A percentile compares a stretch with the other conserved stretches of the same genome.
These are phyloP conservation scores for Ennomos erosarius DNA, from an alignment of 2,888 invertebrate species.

Conservation along the genomic window DNA sequence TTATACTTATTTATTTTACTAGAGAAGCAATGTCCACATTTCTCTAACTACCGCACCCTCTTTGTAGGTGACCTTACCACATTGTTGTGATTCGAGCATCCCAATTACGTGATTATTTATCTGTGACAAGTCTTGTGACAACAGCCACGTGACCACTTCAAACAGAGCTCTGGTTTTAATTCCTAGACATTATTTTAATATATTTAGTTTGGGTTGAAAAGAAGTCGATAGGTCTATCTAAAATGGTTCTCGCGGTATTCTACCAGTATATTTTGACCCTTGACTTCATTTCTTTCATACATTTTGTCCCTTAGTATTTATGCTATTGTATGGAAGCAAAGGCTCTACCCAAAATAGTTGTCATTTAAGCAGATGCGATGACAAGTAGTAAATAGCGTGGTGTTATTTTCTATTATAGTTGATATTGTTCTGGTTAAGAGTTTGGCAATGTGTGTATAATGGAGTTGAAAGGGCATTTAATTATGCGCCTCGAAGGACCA, in stretches of 20 bases:
- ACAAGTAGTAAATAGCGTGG: slow-evolving; percentile 42
- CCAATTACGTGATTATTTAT: slow-evolving; percentile 83
- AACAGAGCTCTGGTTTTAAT: slow-evolving; percentile 38
- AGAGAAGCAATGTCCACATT: slow-evolving; percentile 17
- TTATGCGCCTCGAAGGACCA: slow-evolving; percentile 11
- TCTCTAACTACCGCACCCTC: slow-evolving; percentile 22
- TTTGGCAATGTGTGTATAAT: slow-evolving; percentile 70
- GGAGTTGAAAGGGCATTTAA: slow-evolving; percentile 27
- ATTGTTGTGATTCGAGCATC: slow-evolving; percentile 65
- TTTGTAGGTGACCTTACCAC: slow-evolving; percentile 53
- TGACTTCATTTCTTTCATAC: neutral
- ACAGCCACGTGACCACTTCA: slow-evolving; percentile 46
- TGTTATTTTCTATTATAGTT: slow-evolving; percentile 53
- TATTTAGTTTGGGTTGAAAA: neutral
- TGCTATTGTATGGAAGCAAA: slow-evolving; percentile 6
- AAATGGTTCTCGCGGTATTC: slow-evolving; percentile 34
- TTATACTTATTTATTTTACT: too few relatives aligned
- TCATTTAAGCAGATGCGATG: slow-evolving; percentile 50
- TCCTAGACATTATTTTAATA: slow-evolving; percentile 3
- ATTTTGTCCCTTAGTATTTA: neutral
- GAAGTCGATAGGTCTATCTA: neutral
- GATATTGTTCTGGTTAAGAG: slow-evolving; percentile 58
- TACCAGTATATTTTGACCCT: slow-evolving; percentile 46
- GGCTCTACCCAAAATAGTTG: slow-evolving; percentile 45
- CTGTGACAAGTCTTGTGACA: slow-evolving; percentile 61